phyloP scores from a whole-genome alignment of 2,888 invertebrate species.

The Artemia sinica region DNA sequence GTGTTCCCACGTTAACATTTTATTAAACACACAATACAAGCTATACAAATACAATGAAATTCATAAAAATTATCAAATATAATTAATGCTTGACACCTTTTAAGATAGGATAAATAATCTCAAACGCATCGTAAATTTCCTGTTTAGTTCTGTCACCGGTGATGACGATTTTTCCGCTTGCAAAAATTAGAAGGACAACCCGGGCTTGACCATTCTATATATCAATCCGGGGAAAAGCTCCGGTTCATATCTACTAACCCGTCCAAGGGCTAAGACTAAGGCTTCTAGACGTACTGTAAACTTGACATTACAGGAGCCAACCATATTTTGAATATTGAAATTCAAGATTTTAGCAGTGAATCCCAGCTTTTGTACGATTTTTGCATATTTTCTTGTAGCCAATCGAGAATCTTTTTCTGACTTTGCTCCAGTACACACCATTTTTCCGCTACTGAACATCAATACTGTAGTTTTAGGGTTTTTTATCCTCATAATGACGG shows the following conservation, averaged over 20 bases:
- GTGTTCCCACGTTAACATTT: no score
- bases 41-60: no score
- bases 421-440: conserved; percentile 73
- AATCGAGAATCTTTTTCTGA: conserved; percentile 59
- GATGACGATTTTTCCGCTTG: conserved; percentile 94
- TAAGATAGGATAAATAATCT: no score
- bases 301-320: conserved; percentile 68
- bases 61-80: no score
- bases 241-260: conserved; percentile 65
- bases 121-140: no score
- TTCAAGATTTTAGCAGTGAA: conserved; percentile 57
- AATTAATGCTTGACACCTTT: no score
- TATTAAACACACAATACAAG: no score
- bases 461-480: conserved; percentile 61
- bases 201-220: conserved; percentile 88
- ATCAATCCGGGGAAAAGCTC: conserved; percentile 97
- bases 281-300: conserved; percentile 66
- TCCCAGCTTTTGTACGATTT: conserved; percentile 62
- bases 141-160: conserved; percentile 40
- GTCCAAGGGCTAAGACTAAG: conserved; percentile 44
- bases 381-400: conserved; percentile 60
- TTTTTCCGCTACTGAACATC: conserved; percentile 66
- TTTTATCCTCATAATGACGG: conserved; percentile 86
- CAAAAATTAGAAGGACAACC: conserved; percentile 89
- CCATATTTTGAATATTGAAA: conserved; percentile 70